Base-by-base conservation (phyloP, 2,888 invertebrate genomes). In the Drosophila sordidapex region DNA sequence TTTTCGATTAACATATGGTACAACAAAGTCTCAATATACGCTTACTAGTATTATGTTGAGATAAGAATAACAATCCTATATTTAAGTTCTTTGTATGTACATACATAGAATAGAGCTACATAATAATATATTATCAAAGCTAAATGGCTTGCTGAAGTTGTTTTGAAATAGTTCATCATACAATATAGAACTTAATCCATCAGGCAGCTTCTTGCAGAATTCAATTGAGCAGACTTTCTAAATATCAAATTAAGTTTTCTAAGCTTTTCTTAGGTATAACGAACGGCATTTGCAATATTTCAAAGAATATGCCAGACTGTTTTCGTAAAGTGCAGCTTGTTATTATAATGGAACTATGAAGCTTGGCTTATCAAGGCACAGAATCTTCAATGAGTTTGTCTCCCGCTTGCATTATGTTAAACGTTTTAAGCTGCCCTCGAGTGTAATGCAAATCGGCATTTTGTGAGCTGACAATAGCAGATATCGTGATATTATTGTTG, bases 401-500 rank as follows among this genome's bases (percentile, higher is more conserved):
- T 1, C 3, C 29, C 36, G 11, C 25, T 2, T 4, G 5, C 38
- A 69, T 40, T 67, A 48, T 71, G 64, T 43, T 76, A 43, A 81
- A 68, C 63, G 57, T 13, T 52, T 76, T 10, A 62, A 78, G 56
- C 82, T 58, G 52, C 79, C 82, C 76, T 63, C 82, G 74, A 53
- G 61, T 85, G 81, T 90, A 86, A 86, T 86, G 85, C 85, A 90
- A 86, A 86, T 86, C 90, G 85, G 85, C 88, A 89, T 89, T 89
- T 86, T 86, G 90, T 88, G 86, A 76, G 81, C 85, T 85, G 85
- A 85, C 85, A 85, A 85, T 85, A 85, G 85, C 85, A 85, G 85
- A 85, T 85, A 90, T 90, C 90, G 81, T 89, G 90, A 90, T 90
- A 83, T 83, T 89, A 83, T 89, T 84, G 83, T 89, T 70, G 76